Conservation (phyloP, 2,113 vertebrate genomes). For the Ursus arctos region DNA sequence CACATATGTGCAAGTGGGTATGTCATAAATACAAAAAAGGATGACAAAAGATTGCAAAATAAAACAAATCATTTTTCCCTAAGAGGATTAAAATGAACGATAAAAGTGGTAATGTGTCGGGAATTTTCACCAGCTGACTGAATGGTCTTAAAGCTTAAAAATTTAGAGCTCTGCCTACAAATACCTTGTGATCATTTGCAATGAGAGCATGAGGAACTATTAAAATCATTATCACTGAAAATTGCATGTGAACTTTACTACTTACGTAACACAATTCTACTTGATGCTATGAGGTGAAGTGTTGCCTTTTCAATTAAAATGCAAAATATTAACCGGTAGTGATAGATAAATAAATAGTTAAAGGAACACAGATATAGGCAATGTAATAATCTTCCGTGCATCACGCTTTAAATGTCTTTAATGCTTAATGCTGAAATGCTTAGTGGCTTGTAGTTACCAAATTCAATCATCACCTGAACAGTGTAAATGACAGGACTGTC, state of each 20-base stretch:
- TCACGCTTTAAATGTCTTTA: not conserved
- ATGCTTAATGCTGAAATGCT: not conserved
- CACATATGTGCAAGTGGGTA: not conserved
- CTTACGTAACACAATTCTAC: not conserved
- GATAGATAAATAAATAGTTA: not conserved
- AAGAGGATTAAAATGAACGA: not conserved
- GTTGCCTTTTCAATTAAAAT: constrained; percentile 16
- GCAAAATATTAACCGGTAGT: not conserved
- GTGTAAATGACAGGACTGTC: not conserved
- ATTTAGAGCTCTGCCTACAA: not conserved
- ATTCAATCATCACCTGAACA: not conserved
- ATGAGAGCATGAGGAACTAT: not conserved
- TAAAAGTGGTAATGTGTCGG: not conserved
- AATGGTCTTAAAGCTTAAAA: not conserved
- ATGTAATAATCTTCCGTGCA: not conserved
- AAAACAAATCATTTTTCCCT: not conserved
- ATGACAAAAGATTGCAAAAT: not conserved
- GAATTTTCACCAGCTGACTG: not conserved
- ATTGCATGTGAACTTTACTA: not conserved
- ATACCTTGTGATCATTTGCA: not conserved
- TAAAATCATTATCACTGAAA: constrained; percentile 2
- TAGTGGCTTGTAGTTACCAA: not conserved
- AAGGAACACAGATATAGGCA: not conserved
- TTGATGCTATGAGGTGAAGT: not conserved
- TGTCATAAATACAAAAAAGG: not conserved